Percentiles rank a stretch among this genome's conserved stretches.
Evolutionary conservation across 1,140 invertebrate genomes (phyloP).

Genomic region (Cydia pomonella): DNA sequence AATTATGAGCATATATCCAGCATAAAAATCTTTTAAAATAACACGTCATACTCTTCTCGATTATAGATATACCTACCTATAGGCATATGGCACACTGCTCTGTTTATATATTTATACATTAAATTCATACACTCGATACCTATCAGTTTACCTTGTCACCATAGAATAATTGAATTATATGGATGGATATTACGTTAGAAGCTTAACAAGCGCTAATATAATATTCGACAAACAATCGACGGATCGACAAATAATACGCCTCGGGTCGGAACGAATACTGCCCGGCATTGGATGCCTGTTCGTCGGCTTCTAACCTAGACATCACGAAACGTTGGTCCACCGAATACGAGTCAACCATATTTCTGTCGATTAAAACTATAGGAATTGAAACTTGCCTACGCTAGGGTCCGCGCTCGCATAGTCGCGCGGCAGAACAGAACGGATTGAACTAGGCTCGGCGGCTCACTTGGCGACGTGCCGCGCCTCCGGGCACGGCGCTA

Average conservation of each 20-base stretch:
- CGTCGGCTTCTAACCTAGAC: conserved; percentile 52
- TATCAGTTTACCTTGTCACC: conserved; percentile 79
- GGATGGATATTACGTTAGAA: conserved; percentile 78
- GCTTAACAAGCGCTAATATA: conserved; percentile 74
- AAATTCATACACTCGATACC: conserved; percentile 69
- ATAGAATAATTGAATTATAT: conserved; percentile 80
- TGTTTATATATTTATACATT: conserved; percentile 73
- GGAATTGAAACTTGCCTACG: conserved; percentile 72
- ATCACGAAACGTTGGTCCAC: conserved; percentile 72
- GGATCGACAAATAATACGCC: conserved; percentile 57
- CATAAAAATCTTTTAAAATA: conserved; percentile 79
- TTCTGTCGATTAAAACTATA: conserved; percentile 67
- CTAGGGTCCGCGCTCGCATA: conserved; percentile 32
- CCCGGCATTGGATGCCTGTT: conserved; percentile 60
- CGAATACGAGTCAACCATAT: conserved; percentile 61
- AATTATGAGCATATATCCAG: conserved; percentile 79
- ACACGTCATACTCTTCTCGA: conserved; percentile 70
- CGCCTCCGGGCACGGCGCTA: conserved; percentile 86
- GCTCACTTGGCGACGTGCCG: conserved; percentile 72
- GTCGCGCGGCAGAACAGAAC: conserved; percentile 34
- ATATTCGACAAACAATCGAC: conserved; percentile 61
- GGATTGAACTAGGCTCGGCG: conserved; percentile 47
- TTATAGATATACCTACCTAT: conserved; percentile 63
- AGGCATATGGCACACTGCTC: conserved; percentile 73
- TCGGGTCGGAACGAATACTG: conserved; percentile 46